Conservation (phyloP, 2,113 vertebrate species). For the Erinaceus europaeus region DNA sequence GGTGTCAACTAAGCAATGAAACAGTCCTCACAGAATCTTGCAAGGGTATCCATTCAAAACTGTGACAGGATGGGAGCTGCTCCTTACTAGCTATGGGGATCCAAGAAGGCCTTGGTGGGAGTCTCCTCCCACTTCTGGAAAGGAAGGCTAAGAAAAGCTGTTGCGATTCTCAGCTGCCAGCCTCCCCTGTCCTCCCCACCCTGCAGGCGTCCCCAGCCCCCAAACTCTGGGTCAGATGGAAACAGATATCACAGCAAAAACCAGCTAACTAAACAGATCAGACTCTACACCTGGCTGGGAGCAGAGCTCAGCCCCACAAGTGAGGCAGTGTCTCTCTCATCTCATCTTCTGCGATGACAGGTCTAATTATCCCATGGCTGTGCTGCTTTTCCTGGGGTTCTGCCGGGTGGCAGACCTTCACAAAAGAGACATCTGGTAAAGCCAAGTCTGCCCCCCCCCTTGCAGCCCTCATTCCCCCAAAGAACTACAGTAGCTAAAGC, state of each 20-base stretch:
- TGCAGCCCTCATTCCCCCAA: background rate
- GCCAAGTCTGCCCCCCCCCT: background rate
- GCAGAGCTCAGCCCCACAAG: background rate
- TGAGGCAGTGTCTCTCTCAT: fast-evolving
- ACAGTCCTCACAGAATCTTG: background rate
- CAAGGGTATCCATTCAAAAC: background rate
- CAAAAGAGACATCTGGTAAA: background rate
- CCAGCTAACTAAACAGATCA: background rate
- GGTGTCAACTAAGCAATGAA: background rate
- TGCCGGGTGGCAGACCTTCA: background rate
- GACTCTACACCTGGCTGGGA: background rate
- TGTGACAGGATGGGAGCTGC: background rate
- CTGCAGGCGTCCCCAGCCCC: background rate
- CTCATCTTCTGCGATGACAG: background rate
- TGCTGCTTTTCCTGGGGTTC: background rate
- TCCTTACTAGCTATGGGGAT: background rate
- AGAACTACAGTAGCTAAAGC: background rate
- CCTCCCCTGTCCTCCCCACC: background rate
- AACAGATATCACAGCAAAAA: background rate
- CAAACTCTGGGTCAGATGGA: background rate
- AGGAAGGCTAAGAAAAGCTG: background rate
- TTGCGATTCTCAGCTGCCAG: background rate
- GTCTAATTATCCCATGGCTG: background rate
- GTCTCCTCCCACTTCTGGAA: background rate
- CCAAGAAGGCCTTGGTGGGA: background rate